These are phyloP conservation scores for Drosophila affinis DNA, from an alignment of 2,888 invertebrate genomes.

Conservation along the genomic window DNA sequence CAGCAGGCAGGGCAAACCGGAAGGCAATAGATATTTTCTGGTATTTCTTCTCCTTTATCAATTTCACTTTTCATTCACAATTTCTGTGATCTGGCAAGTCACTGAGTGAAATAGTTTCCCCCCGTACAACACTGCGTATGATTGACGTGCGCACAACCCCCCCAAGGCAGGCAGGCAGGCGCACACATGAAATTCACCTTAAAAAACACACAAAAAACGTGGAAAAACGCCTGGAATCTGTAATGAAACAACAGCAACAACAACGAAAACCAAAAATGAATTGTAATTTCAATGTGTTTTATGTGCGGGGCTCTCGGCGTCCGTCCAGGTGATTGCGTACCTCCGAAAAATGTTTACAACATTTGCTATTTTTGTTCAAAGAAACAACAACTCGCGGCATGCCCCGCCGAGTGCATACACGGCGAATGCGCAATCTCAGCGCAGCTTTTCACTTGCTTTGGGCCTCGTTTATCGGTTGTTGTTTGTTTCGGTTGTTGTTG, in stretches of 20 bases:
- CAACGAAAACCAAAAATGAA: slow-evolving; percentile 55
- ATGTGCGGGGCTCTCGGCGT: slow-evolving; percentile 25
- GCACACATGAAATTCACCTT: slow-evolving; percentile 43
- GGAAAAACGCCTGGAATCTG: slow-evolving; percentile 63
- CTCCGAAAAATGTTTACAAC: slow-evolving; percentile 63
- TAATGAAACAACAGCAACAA: slow-evolving; percentile 52
- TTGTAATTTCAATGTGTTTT: slow-evolving; percentile 58
- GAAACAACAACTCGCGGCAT: slow-evolving; percentile 14
- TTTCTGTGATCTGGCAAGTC: slow-evolving; percentile 52
- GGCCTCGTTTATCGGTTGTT: neutral
- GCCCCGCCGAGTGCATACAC: slow-evolving; percentile 26
- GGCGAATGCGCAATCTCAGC: slow-evolving; percentile 59
- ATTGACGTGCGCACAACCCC: slow-evolving; percentile 52
- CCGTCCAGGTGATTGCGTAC: slow-evolving; percentile 38
- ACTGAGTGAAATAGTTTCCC: slow-evolving; percentile 40
- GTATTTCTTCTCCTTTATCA: slow-evolving; percentile 4
- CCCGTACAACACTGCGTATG: slow-evolving; percentile 65
- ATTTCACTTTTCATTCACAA: slow-evolving; percentile 45
- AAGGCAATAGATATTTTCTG: neutral
- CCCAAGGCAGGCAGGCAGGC: slow-evolving; percentile 17
- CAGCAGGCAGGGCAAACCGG: neutral
- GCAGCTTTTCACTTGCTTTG: slow-evolving; percentile 20
- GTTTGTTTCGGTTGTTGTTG: slow-evolving; percentile 18
- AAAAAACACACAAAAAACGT: slow-evolving; percentile 37
- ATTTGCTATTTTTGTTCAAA: slow-evolving; percentile 61